Conservation (phyloP, 2,888 invertebrate species). For the Agrochola litura region DNA sequence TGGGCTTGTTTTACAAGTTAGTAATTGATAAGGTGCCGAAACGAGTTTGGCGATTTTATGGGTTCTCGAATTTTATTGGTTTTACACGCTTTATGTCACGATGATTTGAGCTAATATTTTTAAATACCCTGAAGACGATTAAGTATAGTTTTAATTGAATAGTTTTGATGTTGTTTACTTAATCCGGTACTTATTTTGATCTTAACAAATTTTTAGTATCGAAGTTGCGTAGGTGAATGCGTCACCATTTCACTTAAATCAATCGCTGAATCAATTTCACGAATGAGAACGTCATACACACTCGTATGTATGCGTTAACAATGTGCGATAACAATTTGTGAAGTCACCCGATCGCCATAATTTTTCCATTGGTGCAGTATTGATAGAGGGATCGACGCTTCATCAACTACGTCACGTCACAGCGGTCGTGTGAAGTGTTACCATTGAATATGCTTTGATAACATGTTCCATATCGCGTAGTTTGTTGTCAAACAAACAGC, state of each 20-base stretch:
- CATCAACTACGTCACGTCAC: slow-evolving; percentile 41
- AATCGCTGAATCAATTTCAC: slow-evolving; percentile 72
- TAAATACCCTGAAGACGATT: slow-evolving; percentile 7
- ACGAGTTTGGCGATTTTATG: slow-evolving; percentile 67
- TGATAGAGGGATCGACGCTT: slow-evolving; percentile 40
- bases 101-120: slow-evolving; percentile 36
- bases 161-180: slow-evolving; percentile 23
- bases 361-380: slow-evolving; percentile 57
- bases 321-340: slow-evolving; percentile 53
- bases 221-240: slow-evolving; percentile 17
- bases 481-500: slow-evolving; percentile 87
- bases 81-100: slow-evolving; percentile 66
- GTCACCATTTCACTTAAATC: slow-evolving; percentile 69
- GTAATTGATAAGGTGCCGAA: slow-evolving; percentile 62
- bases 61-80: slow-evolving; percentile 62
- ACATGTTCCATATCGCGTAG: slow-evolving; percentile 71
- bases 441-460: slow-evolving; percentile 67
- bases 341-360: slow-evolving; percentile 57
- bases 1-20: slow-evolving; percentile 61
- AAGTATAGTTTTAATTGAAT: slow-evolving; percentile 9
- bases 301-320: slow-evolving; percentile 46
- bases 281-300: slow-evolving; percentile 69
- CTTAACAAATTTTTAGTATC: slow-evolving; percentile 16
- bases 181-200: slow-evolving; percentile 28
- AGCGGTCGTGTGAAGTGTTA: slow-evolving; percentile 53